Evolutionary conservation across 2,888 invertebrate species (phyloP), one percentile per base, ranked within the genome.

Genomic region (Myathropa florea): DNA sequence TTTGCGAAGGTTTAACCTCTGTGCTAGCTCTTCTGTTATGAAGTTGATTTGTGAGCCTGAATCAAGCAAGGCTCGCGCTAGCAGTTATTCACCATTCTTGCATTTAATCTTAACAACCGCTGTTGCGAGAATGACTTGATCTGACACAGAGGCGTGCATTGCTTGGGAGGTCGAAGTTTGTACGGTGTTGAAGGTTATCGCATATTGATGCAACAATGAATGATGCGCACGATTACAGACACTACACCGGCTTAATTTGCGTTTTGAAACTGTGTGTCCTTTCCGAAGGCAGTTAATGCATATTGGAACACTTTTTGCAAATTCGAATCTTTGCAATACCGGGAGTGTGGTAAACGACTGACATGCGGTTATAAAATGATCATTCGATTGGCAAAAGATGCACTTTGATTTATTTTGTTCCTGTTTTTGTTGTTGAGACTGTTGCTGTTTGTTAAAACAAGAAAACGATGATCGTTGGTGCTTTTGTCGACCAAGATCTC

Each of bases 201-300:
- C 61, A 65, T 79, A 83, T 39, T 67, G 68, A 26, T 88, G 83
- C 21, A 83, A 53, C 26, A 83, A 30, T 0, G 77, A 65, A 21
- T 84, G 71, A 73, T 82, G 78, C 18, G 71, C 71, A 3, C 81
- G 64, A 33, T 81, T 81, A 36, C 85, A 81, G n/a, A 80, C 68
- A 39, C 67, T 64, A 24, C 83, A 81, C 24, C 59, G 26, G 60
- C 65, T 64, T 24, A 67, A 30, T 53, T 67, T 84, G 14, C 76
- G 83, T 28, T 71, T 67, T 12, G 46, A 46, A 4, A 46, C 46
- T 18, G 46, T n/a, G n/a, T 46, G 18, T 18, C 3, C 46, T 4
- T 3, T 46, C 6, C 46, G 46, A 46, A 46, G 65, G 18, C 18
- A 46, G 6, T 7, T 33, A 10, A 33, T 33, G 30, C 30, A 33